Base-by-base conservation (phyloP, 1,140 invertebrate genomes). In the Lethrus apterus region DNA sequence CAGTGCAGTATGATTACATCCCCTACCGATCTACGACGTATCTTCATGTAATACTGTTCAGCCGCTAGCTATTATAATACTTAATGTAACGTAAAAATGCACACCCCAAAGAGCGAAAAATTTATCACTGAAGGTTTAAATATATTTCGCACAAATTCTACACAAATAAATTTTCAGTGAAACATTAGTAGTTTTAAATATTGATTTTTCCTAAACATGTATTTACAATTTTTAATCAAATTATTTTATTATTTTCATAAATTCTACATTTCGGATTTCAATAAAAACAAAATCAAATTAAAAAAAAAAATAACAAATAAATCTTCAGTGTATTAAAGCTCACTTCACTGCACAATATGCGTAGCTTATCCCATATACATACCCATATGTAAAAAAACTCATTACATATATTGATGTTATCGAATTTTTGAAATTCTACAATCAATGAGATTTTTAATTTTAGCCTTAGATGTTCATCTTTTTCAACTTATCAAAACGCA, bases 1-100 rank as follows among this genome's bases (percentile, higher is more conserved):
- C 84, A 87, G 61, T 87, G 85, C 65, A 86, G 84, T 69, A 83
- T 83, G 77, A 86, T 86, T 48, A 87, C 84, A 43, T 80, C 83
- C 2, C 80, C 84, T 24, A 70, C 77, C 49, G 82, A 87, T 69
- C 66, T 88, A 35, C 70, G 85, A 38, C 72, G 80, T 52, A 84
- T 88, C 63, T 86, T 82, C 63, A 77, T 88, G 72, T 88, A 75
- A 81, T 21, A 33, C 11, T 7, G 7, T 26, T 26, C 24, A 26
- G 24, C 24, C 5, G 5, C 17, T 8, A n/a, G 13, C 7, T 38
- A 18, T 38, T 17, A 15, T 15, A 4, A 33, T 13, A 26, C 11
- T 2, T 1, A 18, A 38, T 8, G 11, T 38, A 10, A 29, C 11
- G n/a, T 11, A 42, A 18, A 43, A 8, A 23, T 23, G 14, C 13